phyloP scores from a whole-genome alignment of 2,888 invertebrate genomes.

The Dryobota labecula region DNA sequence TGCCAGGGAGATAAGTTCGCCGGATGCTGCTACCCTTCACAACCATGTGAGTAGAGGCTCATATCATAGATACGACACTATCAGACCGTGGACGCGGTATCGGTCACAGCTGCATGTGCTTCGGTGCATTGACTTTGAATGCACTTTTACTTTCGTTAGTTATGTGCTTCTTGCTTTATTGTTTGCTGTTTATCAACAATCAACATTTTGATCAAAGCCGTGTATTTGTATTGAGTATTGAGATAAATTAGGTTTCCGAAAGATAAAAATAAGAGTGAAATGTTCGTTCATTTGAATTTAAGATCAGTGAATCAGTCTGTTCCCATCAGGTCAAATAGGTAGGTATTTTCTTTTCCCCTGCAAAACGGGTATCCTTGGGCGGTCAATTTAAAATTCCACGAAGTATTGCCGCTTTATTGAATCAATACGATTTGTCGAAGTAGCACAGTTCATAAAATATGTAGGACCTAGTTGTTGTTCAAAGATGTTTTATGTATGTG shows the following conservation, averaged over 20 bases:
- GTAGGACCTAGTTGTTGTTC: not conserved
- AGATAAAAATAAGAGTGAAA: not conserved
- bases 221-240: not conserved
- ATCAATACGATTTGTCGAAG: constrained; percentile 11
- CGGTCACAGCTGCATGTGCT: constrained; percentile 70
- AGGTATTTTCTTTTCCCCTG: not conserved
- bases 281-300: not conserved
- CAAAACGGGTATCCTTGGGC: not conserved
- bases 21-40: constrained; percentile 74
- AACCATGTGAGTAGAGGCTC: constrained; percentile 82
- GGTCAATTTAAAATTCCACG: not conserved
- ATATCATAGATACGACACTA: constrained; percentile 34
- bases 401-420: not conserved
- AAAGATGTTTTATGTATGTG: not conserved
- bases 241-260: not conserved
- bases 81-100: constrained; percentile 58
- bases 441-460: not conserved
- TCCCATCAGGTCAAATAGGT: not conserved
- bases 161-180: constrained; percentile 54
- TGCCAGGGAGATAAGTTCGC: constrained; percentile 79
- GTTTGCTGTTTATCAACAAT: constrained; percentile 29
- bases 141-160: constrained; percentile 87
- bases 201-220: not conserved
- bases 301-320: not conserved
- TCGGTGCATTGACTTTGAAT: constrained; percentile 80